A percentile compares a stretch with the other conserved stretches of the same genome.
Conservation (phyloP, 2,113 vertebrate species). For the Candoia aspera region DNA sequence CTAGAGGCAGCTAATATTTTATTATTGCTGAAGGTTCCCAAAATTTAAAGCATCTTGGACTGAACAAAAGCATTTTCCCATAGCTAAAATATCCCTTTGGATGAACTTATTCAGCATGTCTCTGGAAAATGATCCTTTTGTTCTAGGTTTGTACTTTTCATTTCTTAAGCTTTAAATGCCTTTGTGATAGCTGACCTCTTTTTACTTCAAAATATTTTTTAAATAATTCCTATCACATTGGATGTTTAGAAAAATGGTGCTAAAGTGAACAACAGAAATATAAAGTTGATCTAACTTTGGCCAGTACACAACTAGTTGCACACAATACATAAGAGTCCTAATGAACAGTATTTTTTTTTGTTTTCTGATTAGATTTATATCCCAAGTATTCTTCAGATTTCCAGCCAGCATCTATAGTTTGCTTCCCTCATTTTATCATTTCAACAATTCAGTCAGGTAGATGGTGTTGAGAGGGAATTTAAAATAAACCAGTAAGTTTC, state of each 20-base stretch:
- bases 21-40: constrained; percentile 44
- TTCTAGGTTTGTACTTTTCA: neutral
- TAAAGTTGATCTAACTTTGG: neutral
- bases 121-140: neutral
- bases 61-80: constrained; percentile 37
- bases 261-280: neutral
- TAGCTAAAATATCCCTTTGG: constrained; percentile 42
- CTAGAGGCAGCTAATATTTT: constrained; percentile 16
- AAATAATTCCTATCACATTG: neutral
- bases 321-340: neutral
- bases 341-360: neutral
- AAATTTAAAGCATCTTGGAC: constrained; percentile 12
- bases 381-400: neutral
- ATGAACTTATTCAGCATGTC: neutral
- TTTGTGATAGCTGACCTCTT: constrained; percentile 5
- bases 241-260: neutral
- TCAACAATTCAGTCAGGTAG: neutral
- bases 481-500: neutral
- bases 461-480: neutral
- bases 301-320: neutral
- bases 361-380: neutral
- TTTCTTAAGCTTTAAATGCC: constrained; percentile 7
- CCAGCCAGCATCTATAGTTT: neutral
- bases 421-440: neutral
- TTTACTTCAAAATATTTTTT: neutral